A percentile compares a stretch with the other conserved stretches of the same genome.
phyloP scores from a whole-genome alignment of 2,113 vertebrate species.

The Philantomba maxwellii region DNA sequence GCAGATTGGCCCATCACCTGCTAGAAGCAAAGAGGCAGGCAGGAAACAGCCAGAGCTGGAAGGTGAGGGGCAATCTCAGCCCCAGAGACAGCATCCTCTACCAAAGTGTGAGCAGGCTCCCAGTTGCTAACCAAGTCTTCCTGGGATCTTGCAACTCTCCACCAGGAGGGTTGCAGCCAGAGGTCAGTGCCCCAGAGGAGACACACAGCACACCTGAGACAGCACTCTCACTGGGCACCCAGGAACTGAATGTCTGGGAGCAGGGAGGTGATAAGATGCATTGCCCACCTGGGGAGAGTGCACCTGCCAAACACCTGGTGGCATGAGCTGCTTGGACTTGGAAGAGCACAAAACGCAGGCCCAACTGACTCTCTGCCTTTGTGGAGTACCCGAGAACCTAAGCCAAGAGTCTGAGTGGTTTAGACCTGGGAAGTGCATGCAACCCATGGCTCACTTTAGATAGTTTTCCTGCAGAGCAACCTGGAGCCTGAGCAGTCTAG shows the following conservation, averaged over 20 bases:
- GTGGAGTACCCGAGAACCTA: background rate
- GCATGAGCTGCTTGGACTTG: background rate
- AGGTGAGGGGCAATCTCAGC: background rate
- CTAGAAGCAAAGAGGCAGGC: background rate
- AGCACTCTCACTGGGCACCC: background rate
- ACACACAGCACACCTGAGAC: background rate
- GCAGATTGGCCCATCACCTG: background rate
- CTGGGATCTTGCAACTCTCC: background rate
- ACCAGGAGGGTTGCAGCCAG: background rate
- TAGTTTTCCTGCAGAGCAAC: background rate
- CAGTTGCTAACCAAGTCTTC: background rate
- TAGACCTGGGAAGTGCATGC: background rate
- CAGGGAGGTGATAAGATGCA: background rate
- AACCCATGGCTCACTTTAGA: background rate
- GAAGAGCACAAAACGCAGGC: background rate
- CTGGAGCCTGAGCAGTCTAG: background rate
- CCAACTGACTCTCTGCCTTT: background rate
- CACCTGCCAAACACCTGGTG: rapidly evolving
- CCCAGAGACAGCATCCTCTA: background rate
- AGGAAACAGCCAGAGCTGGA: background rate
- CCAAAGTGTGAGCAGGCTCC: background rate
- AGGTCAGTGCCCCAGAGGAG: background rate
- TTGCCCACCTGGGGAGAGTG: background rate
- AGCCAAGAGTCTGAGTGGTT: rapidly evolving
- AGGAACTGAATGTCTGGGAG: background rate